Base-by-base conservation (phyloP, 2,888 invertebrate species). In the Zaprionus bogoriensis region DNA sequence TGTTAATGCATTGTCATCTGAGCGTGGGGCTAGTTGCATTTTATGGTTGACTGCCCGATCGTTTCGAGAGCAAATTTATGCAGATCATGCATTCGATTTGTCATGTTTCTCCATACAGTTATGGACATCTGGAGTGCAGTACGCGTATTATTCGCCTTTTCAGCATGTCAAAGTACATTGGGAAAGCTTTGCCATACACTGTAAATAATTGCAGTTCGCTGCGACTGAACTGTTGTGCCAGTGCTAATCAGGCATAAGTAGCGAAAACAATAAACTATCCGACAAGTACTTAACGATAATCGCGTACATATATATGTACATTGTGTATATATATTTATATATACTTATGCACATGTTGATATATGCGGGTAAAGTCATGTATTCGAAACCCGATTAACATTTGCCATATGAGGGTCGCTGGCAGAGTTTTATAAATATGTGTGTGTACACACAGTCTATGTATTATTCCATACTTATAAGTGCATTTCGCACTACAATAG, bases 51-150 rank as follows among this genome's bases (percentile, higher is more conserved):
- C 30, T 57, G 67, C 0, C 57, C 50, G 53, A 57, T 67, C 32
- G 45, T 48, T 54, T 48, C 36, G 10, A 42, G 51, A 57, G 50
- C 32, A 23, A n/a, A 6, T 47, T 52, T 28, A 65, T 64, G 58
- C 50, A 47, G 48, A 22, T 67, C 66, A 67, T 50, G 66, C 44
- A n/a, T n/a, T n/a, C n/a, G n/a, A n/a, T n/a, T n/a, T n/a, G n/a
- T n/a, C n/a, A n/a, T n/a, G n/a, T n/a, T n/a, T n/a, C n/a, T n/a
- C n/a, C 27, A 45, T 23, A 20, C 2, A 1, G n/a, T 10, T 45
- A 36, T 46, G 22, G 6, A 32, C 2, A 6, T 12, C 6, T 14
- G 0, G 6, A 32, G 14, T 32, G 30, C 30, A 30, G 32, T 32
- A 5, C 12, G 47, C 32, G 17, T 52, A 46, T 67, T 12, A 28